Conservation (phyloP, 2,113 vertebrate species). For the Trematocara zebra region DNA sequence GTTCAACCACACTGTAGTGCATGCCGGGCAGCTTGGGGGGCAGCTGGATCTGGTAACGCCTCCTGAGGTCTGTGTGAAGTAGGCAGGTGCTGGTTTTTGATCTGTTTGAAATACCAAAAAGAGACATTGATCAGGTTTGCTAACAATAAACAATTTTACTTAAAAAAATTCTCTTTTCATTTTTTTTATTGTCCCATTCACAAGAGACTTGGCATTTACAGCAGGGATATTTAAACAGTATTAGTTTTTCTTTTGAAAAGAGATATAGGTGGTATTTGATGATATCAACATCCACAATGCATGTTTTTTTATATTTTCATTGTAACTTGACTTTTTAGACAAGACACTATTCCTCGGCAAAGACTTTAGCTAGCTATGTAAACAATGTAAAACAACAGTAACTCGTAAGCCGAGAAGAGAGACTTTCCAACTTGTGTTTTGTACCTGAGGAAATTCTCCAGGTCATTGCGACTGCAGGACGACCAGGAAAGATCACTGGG, state of each 20-base stretch:
- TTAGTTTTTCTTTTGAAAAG: not conserved
- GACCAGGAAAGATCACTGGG: conserved; percentile 98
- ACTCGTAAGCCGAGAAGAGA: not conserved
- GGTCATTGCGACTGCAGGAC: conserved; percentile 88
- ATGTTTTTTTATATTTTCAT: not conserved
- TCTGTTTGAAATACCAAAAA: conserved; percentile 60
- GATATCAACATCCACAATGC: not conserved
- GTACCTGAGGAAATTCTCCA: conserved; percentile 95
- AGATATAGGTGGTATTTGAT: not conserved
- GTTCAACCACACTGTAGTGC: conserved; percentile 94
- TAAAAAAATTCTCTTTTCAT: not conserved
- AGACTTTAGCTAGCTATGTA: not conserved
- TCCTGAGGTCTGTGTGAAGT: conserved; percentile 85
- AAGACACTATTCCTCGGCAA: not conserved
- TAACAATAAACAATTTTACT: not conserved
- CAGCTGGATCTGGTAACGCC: conserved; percentile 76
- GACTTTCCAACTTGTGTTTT: not conserved
- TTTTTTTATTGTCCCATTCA: not conserved
- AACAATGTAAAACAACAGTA: not conserved
- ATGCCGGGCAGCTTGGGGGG: conserved; percentile 93
- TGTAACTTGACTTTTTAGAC: not conserved
- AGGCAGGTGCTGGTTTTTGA: conserved; percentile 90
- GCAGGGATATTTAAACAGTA: not conserved
- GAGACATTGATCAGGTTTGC: not conserved
- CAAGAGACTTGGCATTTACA: not conserved